Evolutionary conservation across 2,888 invertebrate species (phyloP).

Genomic region (Azorinus chamasolen): DNA sequence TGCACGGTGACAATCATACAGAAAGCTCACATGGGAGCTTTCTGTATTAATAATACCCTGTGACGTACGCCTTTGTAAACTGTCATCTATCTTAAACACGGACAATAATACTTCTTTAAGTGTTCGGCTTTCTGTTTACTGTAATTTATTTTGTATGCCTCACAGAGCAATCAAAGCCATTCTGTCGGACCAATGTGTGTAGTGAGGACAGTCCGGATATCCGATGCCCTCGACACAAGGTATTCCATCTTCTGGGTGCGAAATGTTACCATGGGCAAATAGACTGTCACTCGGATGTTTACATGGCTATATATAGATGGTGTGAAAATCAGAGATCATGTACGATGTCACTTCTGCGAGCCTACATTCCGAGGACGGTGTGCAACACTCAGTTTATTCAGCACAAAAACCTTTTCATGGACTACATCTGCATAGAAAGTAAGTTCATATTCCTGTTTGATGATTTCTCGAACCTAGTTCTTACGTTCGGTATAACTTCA

Average conservation of each 20-base stretch:
- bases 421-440: constrained; percentile 71
- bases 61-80: too few relatives aligned
- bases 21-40: too few relatives aligned
- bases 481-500: too few relatives aligned
- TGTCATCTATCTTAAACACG: too few relatives aligned
- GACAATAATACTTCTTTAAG: too few relatives aligned
- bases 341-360: constrained; percentile 37
- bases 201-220: constrained; percentile 56
- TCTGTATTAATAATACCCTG: too few relatives aligned
- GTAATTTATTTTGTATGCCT: background rate
- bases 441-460: too few relatives aligned
- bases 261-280: constrained; percentile 57
- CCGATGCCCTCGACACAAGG: constrained; percentile 53
- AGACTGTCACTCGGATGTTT: constrained; percentile 59
- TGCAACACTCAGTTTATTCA: constrained; percentile 47
- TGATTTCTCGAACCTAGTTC: too few relatives aligned
- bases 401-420: constrained; percentile 65
- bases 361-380: constrained; percentile 37
- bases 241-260: constrained; percentile 60
- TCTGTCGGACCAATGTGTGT: constrained; percentile 69
- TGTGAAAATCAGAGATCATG: constrained; percentile 67
- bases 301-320: constrained; percentile 58
- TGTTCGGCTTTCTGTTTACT: too few relatives aligned
- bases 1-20: too few relatives aligned
- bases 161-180: constrained; percentile 44